Evolutionary conservation across 2,888 invertebrate species (phyloP).

Genomic region (Cylloceria caligata): DNA sequence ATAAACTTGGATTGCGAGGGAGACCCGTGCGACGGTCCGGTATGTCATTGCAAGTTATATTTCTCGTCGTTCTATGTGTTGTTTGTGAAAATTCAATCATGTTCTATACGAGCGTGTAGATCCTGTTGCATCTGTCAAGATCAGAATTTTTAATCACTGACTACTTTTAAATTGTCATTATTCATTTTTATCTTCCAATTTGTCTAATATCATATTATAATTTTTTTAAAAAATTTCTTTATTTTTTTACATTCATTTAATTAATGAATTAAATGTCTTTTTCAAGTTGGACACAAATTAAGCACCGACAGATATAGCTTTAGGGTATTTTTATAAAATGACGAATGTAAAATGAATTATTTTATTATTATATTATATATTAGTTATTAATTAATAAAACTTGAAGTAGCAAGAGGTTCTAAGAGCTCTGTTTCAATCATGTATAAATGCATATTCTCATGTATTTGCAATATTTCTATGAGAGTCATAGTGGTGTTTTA

Average conservation of each 20-base stretch:
- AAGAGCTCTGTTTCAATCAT: neutral
- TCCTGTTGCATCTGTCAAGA: neutral
- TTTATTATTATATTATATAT: too few relatives aligned
- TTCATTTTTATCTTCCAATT: conserved; percentile 11
- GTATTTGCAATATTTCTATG: neutral
- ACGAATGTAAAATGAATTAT: neutral
- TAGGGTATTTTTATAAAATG: neutral
- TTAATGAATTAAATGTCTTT: too few relatives aligned
- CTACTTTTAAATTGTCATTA: neutral
- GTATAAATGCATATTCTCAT: conserved; percentile 10
- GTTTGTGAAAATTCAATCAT: neutral
- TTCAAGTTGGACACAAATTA: neutral
- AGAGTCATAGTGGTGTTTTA: neutral
- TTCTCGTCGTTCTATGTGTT: conserved; percentile 7
- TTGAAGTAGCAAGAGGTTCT: neutral
- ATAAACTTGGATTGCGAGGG: conserved; percentile 74
- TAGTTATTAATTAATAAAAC: too few relatives aligned
- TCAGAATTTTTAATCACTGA: neutral
- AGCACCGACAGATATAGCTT: neutral
- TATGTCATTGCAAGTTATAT: conserved; percentile 69
- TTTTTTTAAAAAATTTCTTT: neutral
- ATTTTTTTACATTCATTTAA: too few relatives aligned
- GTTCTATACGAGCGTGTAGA: neutral
- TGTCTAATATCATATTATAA: neutral
- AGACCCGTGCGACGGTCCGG: conserved; percentile 73